Base-by-base conservation (phyloP, 1,140 invertebrate genomes). In the Paramacrobiotus metropolitanus region DNA sequence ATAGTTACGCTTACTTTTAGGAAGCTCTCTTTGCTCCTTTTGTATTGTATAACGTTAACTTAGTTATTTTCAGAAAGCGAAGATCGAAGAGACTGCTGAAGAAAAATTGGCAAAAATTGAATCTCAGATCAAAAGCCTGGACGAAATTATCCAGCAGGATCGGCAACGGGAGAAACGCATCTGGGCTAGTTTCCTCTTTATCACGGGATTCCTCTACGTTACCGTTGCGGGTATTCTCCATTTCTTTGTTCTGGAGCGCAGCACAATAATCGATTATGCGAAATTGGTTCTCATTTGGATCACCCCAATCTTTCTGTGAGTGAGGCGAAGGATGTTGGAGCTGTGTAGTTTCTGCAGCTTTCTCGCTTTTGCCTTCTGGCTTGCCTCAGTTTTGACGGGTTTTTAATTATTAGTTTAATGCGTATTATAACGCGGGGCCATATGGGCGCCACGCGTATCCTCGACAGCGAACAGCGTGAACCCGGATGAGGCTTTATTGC, bases 101-200 rank as follows among this genome's bases (percentile, higher is more conserved):
- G 9, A 55, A 28, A 55, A 55, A 24, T 28, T 55, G 48, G 48
- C 9, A 28, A 55, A 55, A 24, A 55, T 55, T 24, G 48, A 55
- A 24, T 9, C 9, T 4, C 15, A 55, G 48, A 55, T 55, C 9
- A 55, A 55, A 28, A 4, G 9, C 4, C 24, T 55, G 24, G 48
- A 55, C 9, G 24, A 55, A 4, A 9, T 18, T 15, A 55, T 55
- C 4, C 48, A 55, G 24, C 9, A 9, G 9, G 48, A 55, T 55
- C 48, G 48, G 9, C 48, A 28, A 24, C 15, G 48, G 4, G 48
- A 55, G 24, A 55, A 55, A 24, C 9, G 24, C 9, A 55, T 55
- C 48, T 55, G 48, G 48, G 48, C 15, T 55, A 40, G n/a, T 24
- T 55, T 55, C 48, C 48, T 55, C 15, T 55, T 55, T 24, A 20